These are phyloP conservation scores for Hybognathus amarus DNA, from an alignment of 2,797 vertebrate genomes.

Conservation along the genomic window DNA sequence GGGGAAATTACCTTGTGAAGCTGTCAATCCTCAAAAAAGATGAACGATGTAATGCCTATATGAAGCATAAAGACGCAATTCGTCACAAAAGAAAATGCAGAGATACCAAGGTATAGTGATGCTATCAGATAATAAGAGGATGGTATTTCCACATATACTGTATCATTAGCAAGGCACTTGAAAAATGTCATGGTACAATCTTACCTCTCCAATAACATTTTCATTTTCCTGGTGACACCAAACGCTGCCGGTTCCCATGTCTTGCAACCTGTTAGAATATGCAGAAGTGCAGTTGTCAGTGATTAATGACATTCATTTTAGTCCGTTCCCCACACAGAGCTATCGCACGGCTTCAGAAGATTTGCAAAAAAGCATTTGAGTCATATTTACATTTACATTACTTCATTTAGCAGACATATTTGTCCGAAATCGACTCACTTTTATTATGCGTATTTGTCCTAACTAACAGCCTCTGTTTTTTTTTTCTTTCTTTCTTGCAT, in stretches of 20 bases:
- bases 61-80: not conserved
- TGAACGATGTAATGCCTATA: slow-evolving; percentile 11
- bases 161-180: slow-evolving; percentile 17
- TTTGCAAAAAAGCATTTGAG: not conserved
- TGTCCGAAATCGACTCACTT: not conserved
- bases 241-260: not conserved
- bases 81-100: not conserved
- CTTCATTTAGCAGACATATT: slow-evolving; percentile 10
- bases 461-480: not conserved
- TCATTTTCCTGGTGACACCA: slow-evolving; percentile 1
- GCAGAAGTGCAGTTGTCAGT: not conserved
- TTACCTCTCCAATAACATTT: not conserved
- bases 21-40: slow-evolving; percentile 62
- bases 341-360: not conserved
- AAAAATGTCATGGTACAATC: slow-evolving; percentile 4
- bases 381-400: slow-evolving; percentile 7
- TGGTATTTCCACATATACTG: slow-evolving; percentile 15
- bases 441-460: not conserved
- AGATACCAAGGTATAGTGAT: not conserved
- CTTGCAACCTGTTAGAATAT: slow-evolving; percentile 8
- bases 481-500: not conserved
- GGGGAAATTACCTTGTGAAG: slow-evolving; percentile 65
- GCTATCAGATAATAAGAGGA: not conserved
- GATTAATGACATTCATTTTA: slow-evolving; percentile 15
- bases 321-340: not conserved